Percentiles rank a stretch among this genome's conserved stretches.
phyloP scores from a whole-genome alignment of 23 tunicate species.

The Trididemnum clinides region DNA sequence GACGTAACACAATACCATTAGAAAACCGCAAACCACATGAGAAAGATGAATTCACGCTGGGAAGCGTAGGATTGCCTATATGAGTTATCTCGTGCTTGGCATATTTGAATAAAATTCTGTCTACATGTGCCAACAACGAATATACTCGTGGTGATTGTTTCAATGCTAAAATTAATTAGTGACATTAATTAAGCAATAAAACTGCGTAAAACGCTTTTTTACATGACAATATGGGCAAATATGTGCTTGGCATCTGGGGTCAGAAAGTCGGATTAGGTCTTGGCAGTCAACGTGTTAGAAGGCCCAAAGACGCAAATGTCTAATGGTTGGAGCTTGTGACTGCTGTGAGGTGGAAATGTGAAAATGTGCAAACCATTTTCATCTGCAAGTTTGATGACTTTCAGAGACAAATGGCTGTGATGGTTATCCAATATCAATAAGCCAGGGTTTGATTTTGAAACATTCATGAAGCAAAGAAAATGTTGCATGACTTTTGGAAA shows the following conservation, averaged over 20 bases:
- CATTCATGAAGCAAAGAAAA: conserved; percentile 24
- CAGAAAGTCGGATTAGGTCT: not conserved
- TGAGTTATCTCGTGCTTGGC: not conserved
- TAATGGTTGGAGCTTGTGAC: conserved; percentile 46
- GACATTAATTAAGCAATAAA: not conserved
- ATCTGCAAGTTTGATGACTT: conserved; percentile 4
- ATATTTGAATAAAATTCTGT: not conserved
- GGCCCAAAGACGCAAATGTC: conserved; percentile 52
- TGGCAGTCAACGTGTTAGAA: conserved; percentile 14
- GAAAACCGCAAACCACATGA: too few species aligned
- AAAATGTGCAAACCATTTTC: conserved; percentile 30
- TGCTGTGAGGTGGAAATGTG: conserved; percentile 51
- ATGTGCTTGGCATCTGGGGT: not conserved
- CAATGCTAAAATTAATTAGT: not conserved
- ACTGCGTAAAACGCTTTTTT: not conserved
- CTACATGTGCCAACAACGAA: not conserved
- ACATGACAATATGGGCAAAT: not conserved
- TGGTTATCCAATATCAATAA: conserved; percentile 1
- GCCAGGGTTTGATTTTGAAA: conserved; percentile 1
- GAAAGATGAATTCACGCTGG: too few species aligned
- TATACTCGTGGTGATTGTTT: not conserved
- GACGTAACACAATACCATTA: too few species aligned
- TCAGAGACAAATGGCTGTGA: conserved; percentile 7
- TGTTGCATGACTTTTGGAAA: conserved; percentile 30
- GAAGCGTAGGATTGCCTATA: not conserved